Evolutionary conservation across 2,797 vertebrate species (phyloP).

Genomic region (Rhincodon typus): DNA sequence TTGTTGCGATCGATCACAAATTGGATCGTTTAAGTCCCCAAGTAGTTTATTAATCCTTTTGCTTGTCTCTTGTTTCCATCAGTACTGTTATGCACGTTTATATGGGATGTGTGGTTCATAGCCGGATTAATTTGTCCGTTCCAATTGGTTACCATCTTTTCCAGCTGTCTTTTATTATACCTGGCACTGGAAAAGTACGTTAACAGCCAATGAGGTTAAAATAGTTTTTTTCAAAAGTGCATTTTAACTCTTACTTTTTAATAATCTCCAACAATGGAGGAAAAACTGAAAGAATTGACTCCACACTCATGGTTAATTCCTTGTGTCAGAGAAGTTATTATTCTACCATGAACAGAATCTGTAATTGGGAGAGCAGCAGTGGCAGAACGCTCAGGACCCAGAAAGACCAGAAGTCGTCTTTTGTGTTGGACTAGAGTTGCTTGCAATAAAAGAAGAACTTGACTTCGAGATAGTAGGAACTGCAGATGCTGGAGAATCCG

Average conservation of each 20-base stretch:
- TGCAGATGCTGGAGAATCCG: no score
- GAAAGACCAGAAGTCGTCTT: no score
- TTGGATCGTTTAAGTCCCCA: background rate
- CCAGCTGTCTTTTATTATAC: background rate
- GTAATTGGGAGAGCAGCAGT: no score
- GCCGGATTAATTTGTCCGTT: background rate
- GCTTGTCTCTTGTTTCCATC: background rate
- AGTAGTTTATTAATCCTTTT: background rate
- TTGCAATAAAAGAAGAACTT: no score
- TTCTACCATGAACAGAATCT: no score
- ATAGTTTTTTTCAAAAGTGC: background rate
- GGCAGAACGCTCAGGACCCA: no score
- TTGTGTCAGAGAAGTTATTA: background rate
- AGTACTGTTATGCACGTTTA: background rate
- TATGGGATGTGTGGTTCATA: background rate
- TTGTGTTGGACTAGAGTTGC: no score
- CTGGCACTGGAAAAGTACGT: no score
- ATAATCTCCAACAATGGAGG: background rate
- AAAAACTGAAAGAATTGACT: background rate
- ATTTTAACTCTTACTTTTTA: background rate
- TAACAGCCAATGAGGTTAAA: background rate
- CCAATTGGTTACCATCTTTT: background rate
- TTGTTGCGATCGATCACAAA: background rate
- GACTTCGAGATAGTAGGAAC: no score
- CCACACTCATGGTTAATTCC: background rate